Conservation (phyloP, 30 jellyfish, hydroid and myxozoan genomes). For the Cassiopea xamachana region DNA sequence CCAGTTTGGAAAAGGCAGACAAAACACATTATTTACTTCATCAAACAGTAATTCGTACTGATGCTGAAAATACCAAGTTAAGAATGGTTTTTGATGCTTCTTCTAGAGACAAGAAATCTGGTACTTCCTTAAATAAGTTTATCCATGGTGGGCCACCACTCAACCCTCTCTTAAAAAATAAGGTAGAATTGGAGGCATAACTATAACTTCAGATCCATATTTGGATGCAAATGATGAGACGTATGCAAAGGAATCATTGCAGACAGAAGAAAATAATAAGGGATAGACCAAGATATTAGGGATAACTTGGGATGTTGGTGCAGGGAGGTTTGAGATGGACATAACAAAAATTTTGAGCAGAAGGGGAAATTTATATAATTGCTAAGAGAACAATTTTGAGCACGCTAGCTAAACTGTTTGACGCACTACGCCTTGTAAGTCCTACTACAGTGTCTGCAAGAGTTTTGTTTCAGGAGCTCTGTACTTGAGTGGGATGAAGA, state of each 20-base stretch:
- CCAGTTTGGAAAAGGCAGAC: background rate
- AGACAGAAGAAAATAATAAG: background rate
- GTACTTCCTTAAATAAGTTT: background rate
- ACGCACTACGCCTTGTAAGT: slow-evolving; percentile 35
- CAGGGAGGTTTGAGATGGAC: background rate
- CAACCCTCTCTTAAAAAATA: background rate
- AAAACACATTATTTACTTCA: background rate
- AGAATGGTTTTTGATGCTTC: slow-evolving; percentile 34
- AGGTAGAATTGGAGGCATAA: slow-evolving; percentile 11
- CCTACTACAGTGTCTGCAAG: slow-evolving; percentile 17
- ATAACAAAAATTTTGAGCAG: background rate
- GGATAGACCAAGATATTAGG: background rate
- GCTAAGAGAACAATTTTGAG: slow-evolving; percentile 8
- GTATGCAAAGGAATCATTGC: background rate
- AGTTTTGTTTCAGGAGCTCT: slow-evolving; percentile 18
- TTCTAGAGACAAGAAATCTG: slow-evolving; percentile 13
- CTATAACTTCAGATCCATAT: background rate
- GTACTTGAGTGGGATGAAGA: slow-evolving; percentile 50
- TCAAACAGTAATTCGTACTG: slow-evolving; percentile 23
- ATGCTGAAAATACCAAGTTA: slow-evolving; percentile 13
- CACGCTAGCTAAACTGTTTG: slow-evolving; percentile 7
- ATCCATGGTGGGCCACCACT: slow-evolving; percentile 20
- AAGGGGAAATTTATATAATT: background rate
- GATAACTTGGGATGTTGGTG: background rate
- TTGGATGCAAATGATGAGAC: background rate